Base-by-base conservation (phyloP, 2,888 invertebrate species). In the Nymphalis c-album region DNA sequence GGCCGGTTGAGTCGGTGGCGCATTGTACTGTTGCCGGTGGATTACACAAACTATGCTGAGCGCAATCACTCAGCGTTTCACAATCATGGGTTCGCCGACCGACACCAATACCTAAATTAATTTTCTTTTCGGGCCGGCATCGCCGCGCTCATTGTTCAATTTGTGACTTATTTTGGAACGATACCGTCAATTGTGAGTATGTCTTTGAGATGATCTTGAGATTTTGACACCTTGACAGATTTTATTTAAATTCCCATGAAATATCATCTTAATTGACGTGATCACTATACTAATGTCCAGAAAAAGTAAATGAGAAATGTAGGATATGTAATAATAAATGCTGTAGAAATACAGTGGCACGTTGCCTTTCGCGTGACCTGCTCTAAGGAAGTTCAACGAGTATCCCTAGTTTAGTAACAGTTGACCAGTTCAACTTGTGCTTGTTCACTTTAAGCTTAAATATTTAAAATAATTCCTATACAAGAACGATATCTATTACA, bases 61-160 rank as follows among this genome's bases (percentile, higher is more conserved):
- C 86, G 89, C 89, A 89, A 90, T 88, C 89, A 85, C 85, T 87
- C 85, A 83, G 77, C 81, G 85, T 91, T 91, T 91, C 91, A 90
- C 90, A 91, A 92, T 87, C 81, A 82, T 79, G 86, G 85, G 91
- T 86, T 90, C 91, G 82, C 79, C 83, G 90, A 86, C 91, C 91
- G 91, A 85, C 91, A 91, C 91, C 88, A 86, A 91, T 92, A 90
- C 91, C 90, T 92, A 91, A 88, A 91, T 91, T 91, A 91, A 90
- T 91, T 91, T 90, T 90, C 89, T 90, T 90, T 91, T 91, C 80
- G 86, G 82, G 84, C 83, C 83, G 82, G 83, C 83, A 82, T 82
- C 83, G 85, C 78, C 81, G 77, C 79, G 80, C 80, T 86, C 87
- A 90, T 91, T 91, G 90, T 90, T 89, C 87, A 85, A 85, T 86